A percentile compares a stretch with the other conserved stretches of the same genome.
Conservation (phyloP, 2,888 invertebrate species). For the Neoascia interrupta region DNA sequence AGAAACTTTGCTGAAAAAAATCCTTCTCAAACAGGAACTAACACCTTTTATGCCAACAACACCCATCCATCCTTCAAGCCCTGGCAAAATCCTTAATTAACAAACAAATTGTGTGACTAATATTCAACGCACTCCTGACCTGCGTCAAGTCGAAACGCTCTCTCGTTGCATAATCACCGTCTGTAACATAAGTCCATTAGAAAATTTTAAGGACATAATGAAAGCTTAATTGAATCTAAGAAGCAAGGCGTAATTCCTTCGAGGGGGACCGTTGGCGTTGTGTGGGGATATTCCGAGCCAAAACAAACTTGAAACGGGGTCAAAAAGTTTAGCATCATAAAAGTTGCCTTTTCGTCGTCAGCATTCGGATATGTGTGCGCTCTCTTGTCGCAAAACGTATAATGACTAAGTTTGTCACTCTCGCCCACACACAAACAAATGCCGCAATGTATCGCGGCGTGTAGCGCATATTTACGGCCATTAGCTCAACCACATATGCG, state of each 20-base stretch:
- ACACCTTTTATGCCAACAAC: too few species aligned
- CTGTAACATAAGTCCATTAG: constrained; percentile 35
- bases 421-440: constrained; percentile 35
- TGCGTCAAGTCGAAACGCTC: constrained; percentile 19
- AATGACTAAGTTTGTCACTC: constrained; percentile 56
- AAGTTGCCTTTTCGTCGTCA: constrained; percentile 28
- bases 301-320: constrained; percentile 38
- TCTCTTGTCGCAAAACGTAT: constrained; percentile 42
- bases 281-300: neutral
- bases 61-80: too few species aligned
- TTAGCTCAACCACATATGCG: constrained; percentile 52
- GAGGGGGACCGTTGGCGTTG: too few species aligned
- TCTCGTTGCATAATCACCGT: constrained; percentile 33
- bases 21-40: too few species aligned
- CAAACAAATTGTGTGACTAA: constrained; percentile 47
- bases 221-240: constrained; percentile 63
- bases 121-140: constrained; percentile 38
- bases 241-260: constrained; percentile 36
- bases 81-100: constrained; percentile 31
- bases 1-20: too few species aligned
- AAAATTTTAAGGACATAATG: constrained; percentile 42
- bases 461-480: constrained; percentile 53
- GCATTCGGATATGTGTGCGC: constrained; percentile 3
- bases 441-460: constrained; percentile 16
- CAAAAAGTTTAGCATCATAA: constrained; percentile 50